Base-by-base conservation (phyloP, 2,888 invertebrate species). In the Drosophila mimetica region DNA sequence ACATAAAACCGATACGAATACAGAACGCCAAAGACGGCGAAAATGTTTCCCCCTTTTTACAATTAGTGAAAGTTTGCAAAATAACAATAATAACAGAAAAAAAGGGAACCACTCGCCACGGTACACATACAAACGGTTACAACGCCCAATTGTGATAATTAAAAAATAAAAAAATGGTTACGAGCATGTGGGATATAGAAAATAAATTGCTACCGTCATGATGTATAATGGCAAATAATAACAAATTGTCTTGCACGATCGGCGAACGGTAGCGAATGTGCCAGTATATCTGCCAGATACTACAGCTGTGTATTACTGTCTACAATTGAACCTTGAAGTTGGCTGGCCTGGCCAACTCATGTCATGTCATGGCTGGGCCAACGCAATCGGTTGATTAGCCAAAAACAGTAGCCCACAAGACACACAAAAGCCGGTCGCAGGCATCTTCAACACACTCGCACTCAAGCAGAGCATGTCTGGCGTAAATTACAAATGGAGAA, bases 181-280 rank as follows among this genome's bases (percentile, higher is more conserved):
- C 59, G 9, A 48, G 13, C 41, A 48, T 28, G 32, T 63, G 34
- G 13, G 63, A 51, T 48, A 63, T 30, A 32, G 41, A 59, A 54
- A 52, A 55, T 63, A 64, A 64, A 41, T 78, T 78, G 79, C 82
- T 64, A 66, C 72, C 77, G 82, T 85, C 85, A 85, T 84, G 85
- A 76, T 67, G 78, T 79, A 78, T 86, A 86, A 84, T 86, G 72
- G 75, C 75, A 74, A 84, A 81, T 81, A 85, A 81, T 81, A 82
- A 85, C 82, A 82, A 82, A 85, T 82, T 85, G 82, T 85, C 82
- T 85, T 77, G 85, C 60, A 75, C 60, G 76, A 71, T 61, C 61
- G 54, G 66, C 20, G 14, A 25, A 25, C 55, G 34, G 55, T 47
- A 47, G 48, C 42, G 37, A 65, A 50, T 16, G 67, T 16, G 67